Conservation (phyloP, 2,888 invertebrate species). For the Microplitis deprimator region DNA sequence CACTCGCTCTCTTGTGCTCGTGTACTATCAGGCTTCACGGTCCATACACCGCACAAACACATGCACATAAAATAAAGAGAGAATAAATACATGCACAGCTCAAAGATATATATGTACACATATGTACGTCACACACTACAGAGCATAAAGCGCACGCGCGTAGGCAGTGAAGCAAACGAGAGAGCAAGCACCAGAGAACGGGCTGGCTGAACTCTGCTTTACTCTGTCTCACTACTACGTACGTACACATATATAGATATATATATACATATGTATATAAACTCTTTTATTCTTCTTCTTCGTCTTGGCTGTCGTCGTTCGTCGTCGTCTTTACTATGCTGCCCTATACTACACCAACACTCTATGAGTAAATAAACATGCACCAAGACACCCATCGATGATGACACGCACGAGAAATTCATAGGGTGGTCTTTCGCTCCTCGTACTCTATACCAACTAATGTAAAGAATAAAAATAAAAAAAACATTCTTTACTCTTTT, state of each 20-base stretch:
- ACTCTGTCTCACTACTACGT: neutral
- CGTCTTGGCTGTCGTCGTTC: constrained; percentile 30
- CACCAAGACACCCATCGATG: constrained; percentile 31
- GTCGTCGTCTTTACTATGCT: constrained; percentile 44
- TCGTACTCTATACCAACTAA: neutral
- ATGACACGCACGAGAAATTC: constrained; percentile 17
- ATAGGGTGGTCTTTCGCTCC: constrained; percentile 12
- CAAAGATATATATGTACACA: neutral
- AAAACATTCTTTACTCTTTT: constrained; percentile 25
- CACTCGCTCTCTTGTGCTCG: neutral
- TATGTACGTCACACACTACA: constrained; percentile 6
- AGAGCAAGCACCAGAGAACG: constrained; percentile 16
- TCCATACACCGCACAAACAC: constrained; percentile 12
- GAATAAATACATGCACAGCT: constrained; percentile 39
- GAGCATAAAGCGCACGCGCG: constrained; percentile 33
- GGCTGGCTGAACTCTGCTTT: constrained; percentile 16
- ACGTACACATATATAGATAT: neutral
- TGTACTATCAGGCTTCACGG: neutral
- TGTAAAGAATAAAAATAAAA: constrained; percentile 15
- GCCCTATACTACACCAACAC: constrained; percentile 45
- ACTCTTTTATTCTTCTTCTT: constrained; percentile 24
- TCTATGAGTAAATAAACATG: constrained; percentile 52
- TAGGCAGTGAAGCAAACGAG: constrained; percentile 30
- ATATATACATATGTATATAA: constrained; percentile 10
- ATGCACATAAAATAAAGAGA: constrained; percentile 15